These are phyloP conservation scores for Tetramorium alpestre DNA, from an alignment of 1,140 invertebrate species.

Conservation along the genomic window DNA sequence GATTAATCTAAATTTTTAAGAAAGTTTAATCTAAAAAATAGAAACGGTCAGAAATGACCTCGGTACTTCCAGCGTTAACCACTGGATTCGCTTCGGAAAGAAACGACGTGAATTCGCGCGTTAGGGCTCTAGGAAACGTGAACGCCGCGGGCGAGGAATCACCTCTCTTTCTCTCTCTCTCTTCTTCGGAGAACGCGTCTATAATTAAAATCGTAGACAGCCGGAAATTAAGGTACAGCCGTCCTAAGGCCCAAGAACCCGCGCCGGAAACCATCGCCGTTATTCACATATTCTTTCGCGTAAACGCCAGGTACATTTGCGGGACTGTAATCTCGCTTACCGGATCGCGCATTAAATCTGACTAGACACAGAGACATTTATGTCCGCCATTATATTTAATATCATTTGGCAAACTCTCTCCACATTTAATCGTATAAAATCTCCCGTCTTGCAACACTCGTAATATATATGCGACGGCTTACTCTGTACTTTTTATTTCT, in stretches of 20 bases:
- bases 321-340: background rate
- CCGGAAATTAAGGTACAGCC: slow-evolving; percentile 9
- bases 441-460: background rate
- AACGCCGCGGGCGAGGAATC: background rate
- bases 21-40: no score
- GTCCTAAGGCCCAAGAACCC: slow-evolving; percentile 10
- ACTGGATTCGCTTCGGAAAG: background rate
- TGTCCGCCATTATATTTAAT: background rate
- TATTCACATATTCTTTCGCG: background rate
- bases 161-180: background rate
- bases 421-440: background rate
- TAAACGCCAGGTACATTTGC: background rate
- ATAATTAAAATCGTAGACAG: slow-evolving; percentile 48
- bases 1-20: no score
- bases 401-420: background rate
- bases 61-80: no score
- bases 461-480: background rate
- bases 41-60: no score
- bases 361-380: background rate
- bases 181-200: background rate
- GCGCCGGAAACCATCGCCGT: background rate
- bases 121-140: background rate
- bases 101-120: background rate
- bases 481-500: background rate
- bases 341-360: background rate